Percentiles rank a stretch among this genome's conserved stretches.
These are phyloP conservation scores for Lycaena phlaeas DNA, from an alignment of 2,888 invertebrate genomes.

Conservation along the genomic window DNA sequence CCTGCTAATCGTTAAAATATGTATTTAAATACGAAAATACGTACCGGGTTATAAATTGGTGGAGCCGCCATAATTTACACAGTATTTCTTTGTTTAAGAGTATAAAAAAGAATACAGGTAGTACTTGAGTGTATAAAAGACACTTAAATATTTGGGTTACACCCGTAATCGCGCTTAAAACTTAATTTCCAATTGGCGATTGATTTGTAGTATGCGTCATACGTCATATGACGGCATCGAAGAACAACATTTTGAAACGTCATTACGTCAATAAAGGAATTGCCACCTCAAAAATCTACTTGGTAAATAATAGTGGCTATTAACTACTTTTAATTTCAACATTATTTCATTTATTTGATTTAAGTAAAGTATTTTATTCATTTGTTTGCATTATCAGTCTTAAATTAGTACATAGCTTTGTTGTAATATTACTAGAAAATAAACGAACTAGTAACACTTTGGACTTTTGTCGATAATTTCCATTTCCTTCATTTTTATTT, in stretches of 20 bases:
- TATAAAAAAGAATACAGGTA: background rate
- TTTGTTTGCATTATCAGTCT: no score
- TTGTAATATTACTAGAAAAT: no score
- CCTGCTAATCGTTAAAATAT: conserved; percentile 16
- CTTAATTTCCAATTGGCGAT: conserved; percentile 32
- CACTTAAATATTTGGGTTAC: conserved; percentile 34
- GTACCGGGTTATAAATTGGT: conserved; percentile 57
- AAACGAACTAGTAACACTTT: no score
- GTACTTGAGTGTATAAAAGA: conserved; percentile 17
- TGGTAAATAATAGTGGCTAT: no score
- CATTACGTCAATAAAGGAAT: background rate
- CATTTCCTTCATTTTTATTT: no score
- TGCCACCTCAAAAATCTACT: background rate
- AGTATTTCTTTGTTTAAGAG: background rate
- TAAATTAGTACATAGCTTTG: no score
- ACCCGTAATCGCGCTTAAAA: conserved; percentile 34
- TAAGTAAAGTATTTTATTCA: no score
- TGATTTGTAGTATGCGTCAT: conserved; percentile 45
- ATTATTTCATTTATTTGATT: no score
- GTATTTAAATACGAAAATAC: conserved; percentile 23
- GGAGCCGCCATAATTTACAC: conserved; percentile 37
- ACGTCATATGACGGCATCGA: conserved; percentile 41
- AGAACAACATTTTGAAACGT: background rate
- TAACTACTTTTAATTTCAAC: no score
- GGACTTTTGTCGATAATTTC: no score